These are phyloP conservation scores for Odontocerum albicorne DNA, from an alignment of 2,888 invertebrate species.

Conservation along the genomic window DNA sequence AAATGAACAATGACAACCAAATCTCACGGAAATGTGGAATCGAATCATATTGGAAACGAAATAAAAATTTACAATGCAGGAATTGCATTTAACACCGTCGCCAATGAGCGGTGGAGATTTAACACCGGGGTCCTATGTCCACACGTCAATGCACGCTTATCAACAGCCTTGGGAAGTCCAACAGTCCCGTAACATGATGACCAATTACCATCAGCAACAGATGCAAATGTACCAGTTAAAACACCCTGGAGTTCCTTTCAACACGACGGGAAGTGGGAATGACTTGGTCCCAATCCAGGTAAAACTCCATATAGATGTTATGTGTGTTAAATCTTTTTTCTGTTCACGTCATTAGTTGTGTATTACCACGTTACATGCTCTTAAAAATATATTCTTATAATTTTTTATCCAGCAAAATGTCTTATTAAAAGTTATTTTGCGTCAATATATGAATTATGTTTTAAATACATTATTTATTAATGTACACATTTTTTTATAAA, in stretches of 20 bases:
- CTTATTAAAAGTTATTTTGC: no score
- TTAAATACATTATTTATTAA: no score
- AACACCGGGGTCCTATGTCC: conserved; percentile 42
- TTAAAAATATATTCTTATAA: no score
- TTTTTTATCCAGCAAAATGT: no score
- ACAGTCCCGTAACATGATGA: conserved; percentile 53
- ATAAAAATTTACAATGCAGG: conserved; percentile 11
- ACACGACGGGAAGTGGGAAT: conserved; percentile 56
- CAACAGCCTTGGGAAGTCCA: conserved; percentile 72
- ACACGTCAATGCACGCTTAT: conserved; percentile 59
- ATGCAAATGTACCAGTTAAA: conserved; percentile 44
- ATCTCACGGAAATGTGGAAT: not conserved
- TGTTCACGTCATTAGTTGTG: no score
- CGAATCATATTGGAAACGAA: not conserved
- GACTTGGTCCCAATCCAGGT: conserved; percentile 59
- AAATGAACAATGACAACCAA: conserved; percentile 9
- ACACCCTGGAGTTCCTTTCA: conserved; percentile 59
- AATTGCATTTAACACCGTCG: conserved; percentile 38
- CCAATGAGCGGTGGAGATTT: conserved; percentile 41
- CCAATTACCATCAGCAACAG: conserved; percentile 43
- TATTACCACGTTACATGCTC: no score
- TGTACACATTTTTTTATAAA: no score
- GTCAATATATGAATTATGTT: no score
- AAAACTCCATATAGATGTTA: conserved; percentile 40
- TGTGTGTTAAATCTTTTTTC: no score